Evolutionary conservation across 2,113 vertebrate genomes (phyloP).

Genomic region (Oncorhynchus keta): DNA sequence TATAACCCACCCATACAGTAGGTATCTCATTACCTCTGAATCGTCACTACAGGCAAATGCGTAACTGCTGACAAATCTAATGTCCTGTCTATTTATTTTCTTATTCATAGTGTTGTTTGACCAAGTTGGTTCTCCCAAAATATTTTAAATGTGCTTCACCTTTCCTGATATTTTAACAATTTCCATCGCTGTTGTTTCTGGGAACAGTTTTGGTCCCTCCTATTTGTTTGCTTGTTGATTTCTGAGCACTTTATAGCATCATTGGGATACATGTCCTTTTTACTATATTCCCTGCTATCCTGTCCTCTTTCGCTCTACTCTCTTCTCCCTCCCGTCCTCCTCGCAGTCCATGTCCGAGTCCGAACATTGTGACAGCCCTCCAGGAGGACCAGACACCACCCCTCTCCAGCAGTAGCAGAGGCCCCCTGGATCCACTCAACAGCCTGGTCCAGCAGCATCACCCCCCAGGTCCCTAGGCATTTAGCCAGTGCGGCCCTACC

Average conservation of each 20-base stretch:
- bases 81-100: background rate
- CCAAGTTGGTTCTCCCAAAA: background rate
- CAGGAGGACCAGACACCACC: constrained; percentile 77
- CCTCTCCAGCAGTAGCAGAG: constrained; percentile 58
- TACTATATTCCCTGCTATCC: constrained; percentile 27
- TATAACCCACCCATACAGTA: background rate
- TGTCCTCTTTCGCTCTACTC: constrained; percentile 35
- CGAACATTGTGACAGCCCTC: constrained; percentile 74
- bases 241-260: background rate
- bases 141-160: background rate
- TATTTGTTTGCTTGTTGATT: background rate
- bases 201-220: background rate
- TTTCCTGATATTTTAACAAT: background rate
- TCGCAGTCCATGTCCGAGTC: constrained; percentile 74
- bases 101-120: background rate
- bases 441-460: constrained; percentile 73
- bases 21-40: background rate
- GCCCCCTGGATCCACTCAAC: constrained; percentile 84
- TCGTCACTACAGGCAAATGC: background rate
- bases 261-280: background rate
- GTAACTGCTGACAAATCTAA: constrained; percentile 37
- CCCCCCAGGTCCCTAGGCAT: constrained; percentile 75
- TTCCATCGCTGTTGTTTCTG: background rate
- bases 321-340: constrained; percentile 43
- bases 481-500: constrained; percentile 31